Conservation (phyloP, 2,113 vertebrate genomes). For the Grantiella picta region DNA sequence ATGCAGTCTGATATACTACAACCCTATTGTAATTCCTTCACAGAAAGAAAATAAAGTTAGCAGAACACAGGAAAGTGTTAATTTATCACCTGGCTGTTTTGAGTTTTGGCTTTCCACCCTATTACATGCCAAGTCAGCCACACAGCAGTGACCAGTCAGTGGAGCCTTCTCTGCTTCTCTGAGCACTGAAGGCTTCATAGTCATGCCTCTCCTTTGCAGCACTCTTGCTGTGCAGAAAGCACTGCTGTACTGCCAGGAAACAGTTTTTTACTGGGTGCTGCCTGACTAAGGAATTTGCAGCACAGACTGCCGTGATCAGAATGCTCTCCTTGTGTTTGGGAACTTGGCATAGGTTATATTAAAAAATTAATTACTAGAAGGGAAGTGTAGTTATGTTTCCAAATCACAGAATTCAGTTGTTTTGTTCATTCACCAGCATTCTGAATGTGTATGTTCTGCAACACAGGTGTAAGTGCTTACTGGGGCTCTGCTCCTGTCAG, state of each 20-base stretch:
- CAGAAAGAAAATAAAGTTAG: conserved; percentile 13
- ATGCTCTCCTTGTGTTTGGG: neutral
- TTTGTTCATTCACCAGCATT: neutral
- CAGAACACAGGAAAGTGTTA: neutral
- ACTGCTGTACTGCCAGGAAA: neutral
- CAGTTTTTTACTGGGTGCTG: neutral
- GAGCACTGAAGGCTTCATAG: neutral
- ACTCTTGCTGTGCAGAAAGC: neutral
- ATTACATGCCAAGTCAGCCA: neutral
- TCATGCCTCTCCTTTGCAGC: neutral
- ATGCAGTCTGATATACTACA: neutral
- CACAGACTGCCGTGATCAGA: neutral
- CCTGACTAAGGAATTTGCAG: neutral
- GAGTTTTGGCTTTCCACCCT: neutral
- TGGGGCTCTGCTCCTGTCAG: neutral
- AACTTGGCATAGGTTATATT: neutral
- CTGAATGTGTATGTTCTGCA: neutral
- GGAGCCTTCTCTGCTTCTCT: neutral
- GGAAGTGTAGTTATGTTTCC: neutral
- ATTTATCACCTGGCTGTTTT: neutral
- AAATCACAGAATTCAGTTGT: neutral
- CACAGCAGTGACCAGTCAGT: neutral
- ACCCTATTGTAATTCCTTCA: neutral
- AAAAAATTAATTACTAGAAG: neutral
- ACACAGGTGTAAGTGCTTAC: neutral